Percentiles rank a stretch among this genome's conserved stretches.
Conservation (phyloP, 1,140 invertebrate species). For the Campodea augens region DNA sequence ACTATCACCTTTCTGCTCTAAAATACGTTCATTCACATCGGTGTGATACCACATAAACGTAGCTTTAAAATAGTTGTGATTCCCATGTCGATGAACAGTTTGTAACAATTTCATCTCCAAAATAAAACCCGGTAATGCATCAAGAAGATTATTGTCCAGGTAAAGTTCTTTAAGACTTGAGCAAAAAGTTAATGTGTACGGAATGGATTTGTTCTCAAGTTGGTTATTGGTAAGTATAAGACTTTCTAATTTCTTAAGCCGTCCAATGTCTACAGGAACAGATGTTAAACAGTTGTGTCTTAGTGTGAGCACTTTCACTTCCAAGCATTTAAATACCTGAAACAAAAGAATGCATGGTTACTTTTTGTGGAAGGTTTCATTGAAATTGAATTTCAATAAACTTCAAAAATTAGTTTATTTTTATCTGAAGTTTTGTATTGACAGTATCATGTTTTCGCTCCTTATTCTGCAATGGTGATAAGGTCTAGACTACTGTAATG, state of each 20-base stretch:
- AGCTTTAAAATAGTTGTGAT: conserved; percentile 33
- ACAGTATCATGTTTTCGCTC: no score
- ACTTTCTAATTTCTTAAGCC: conserved; percentile 24
- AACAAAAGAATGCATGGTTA: conserved; percentile 1
- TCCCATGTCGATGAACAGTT: conserved; percentile 31
- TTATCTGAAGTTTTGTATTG: no score
- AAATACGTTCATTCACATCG: conserved; percentile 27
- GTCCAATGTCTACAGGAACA: conserved; percentile 28
- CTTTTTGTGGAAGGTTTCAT: not conserved
- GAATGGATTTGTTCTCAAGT: conserved; percentile 28
- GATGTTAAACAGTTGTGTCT: conserved; percentile 27
- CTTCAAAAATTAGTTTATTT: no score
- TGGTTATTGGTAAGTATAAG: conserved; percentile 30
- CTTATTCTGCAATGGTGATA: no score
- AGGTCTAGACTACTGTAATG: no score
- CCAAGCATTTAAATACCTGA: conserved; percentile 28
- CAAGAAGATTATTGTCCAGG: conserved; percentile 29
- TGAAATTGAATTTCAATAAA: not conserved
- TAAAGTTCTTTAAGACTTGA: conserved; percentile 21
- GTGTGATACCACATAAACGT: conserved; percentile 35
- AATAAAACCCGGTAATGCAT: conserved; percentile 30
- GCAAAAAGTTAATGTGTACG: conserved; percentile 28
- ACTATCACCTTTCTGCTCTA: conserved; percentile 9
- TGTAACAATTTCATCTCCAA: conserved; percentile 24
- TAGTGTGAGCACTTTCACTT: conserved; percentile 21